Base-by-base conservation (phyloP, 2,797 vertebrate species). In the Crypturellus tataupa region DNA sequence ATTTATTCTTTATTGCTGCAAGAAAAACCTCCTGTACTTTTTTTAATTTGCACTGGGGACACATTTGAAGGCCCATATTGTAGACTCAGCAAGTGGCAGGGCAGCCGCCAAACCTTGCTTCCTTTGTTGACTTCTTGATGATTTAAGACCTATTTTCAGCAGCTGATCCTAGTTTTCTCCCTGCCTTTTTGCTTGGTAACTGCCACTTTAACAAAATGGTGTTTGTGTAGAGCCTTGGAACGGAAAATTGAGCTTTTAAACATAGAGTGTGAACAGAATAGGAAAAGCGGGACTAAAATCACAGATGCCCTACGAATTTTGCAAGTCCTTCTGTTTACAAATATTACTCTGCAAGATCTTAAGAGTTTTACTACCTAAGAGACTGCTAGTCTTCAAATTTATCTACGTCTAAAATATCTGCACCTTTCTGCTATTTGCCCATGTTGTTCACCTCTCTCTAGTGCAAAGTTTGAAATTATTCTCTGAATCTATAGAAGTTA, bases 81-180 rank as follows among this genome's bases (percentile, higher is more conserved):
- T 94, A 94, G 86, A 93, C 91, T 90, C 85, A 90, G 96, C 95
- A 93, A 96, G 95, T 69, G 93, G 84, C 87, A 92, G 75, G 77
- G 93, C 62, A 89, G 84, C 59, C 4, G 68, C 86, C 95, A 96
- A 96, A 95, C 87, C 85, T 87, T 79, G 68, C 71, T 96, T 97
- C 92, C 92, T 93, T 95, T 95, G 90, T 90, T 96, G 87, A 91
- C 95, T 96, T 95, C 88, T 87, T 67, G 78, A 92, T 73, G 79
- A 94, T 95, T 94, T 93, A 94, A 95, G 85, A 82, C 67, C 82
- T 96, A 87, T 95, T 96, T 96, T 95, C 89, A 96, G 88, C 82
- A 84, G 87, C 68, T 14, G 12, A 91, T 84, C 44, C 91, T 37
- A 9, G 69, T 62, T 85, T 31, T 12, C 56, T 49, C 37, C 49